Percentiles rank a stretch among this genome's conserved stretches.
These are phyloP conservation scores for Gymnorhina tibicen DNA, from an alignment of 2,113 vertebrate species.

Conservation along the genomic window DNA sequence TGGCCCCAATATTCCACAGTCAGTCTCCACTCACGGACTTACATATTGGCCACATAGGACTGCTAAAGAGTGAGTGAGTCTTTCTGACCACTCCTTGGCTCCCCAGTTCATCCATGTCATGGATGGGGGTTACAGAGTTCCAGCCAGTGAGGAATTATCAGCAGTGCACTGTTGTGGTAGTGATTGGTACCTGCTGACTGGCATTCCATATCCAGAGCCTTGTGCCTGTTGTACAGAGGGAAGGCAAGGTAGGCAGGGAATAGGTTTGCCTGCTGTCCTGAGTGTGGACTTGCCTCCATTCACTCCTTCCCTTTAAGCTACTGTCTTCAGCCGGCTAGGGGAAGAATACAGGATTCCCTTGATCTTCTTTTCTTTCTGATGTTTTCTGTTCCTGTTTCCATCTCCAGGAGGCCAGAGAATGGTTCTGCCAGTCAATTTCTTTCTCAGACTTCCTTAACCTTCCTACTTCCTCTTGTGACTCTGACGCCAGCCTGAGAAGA, in stretches of 20 bases:
- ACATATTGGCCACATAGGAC: rapidly evolving
- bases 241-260: not conserved
- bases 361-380: not conserved
- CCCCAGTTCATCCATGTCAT: too few relatives aligned
- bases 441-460: not conserved
- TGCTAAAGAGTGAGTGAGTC: not conserved
- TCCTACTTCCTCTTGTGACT: not conserved
- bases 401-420: not conserved
- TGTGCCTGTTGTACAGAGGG: not conserved
- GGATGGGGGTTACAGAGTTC: not conserved
- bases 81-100: not conserved
- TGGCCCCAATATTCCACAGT: not conserved
- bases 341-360: not conserved
- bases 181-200: not conserved
- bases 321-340: not conserved
- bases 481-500: not conserved
- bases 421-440: not conserved
- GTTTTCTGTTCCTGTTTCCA: not conserved
- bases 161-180: not conserved
- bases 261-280: not conserved
- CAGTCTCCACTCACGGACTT: not conserved
- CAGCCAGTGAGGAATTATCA: rapidly evolving
- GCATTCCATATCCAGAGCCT: not conserved
- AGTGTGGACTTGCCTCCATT: not conserved
- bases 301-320: not conserved